These are phyloP conservation scores for Arrhamphus sclerolepis DNA, from an alignment of 2,797 vertebrate species.

Conservation along the genomic window DNA sequence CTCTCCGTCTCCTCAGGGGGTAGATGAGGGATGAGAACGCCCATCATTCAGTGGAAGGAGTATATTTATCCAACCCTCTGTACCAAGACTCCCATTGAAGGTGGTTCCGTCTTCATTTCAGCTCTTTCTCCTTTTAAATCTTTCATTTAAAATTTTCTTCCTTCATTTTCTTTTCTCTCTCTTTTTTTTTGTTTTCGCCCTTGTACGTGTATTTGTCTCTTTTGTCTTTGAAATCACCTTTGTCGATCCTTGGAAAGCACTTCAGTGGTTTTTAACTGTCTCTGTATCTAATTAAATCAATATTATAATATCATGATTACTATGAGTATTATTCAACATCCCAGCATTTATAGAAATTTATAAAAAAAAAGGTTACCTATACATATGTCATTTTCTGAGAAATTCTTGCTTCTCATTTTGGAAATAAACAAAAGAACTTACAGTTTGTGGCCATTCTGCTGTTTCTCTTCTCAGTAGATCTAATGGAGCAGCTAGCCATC, in stretches of 20 bases:
- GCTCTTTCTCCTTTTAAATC: conserved; percentile 45
- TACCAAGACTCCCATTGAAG: conserved; percentile 42
- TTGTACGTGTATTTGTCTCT: background rate
- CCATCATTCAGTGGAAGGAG: conserved; percentile 64
- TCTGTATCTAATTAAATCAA: too few species aligned
- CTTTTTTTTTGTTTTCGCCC: background rate
- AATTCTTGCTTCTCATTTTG: background rate
- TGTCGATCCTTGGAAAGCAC: background rate
- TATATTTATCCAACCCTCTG: conserved; percentile 68
- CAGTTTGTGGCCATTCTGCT: too few species aligned
- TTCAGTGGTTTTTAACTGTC: too few species aligned
- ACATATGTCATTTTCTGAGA: too few species aligned
- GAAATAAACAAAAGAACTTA: too few species aligned
- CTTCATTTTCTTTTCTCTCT: background rate
- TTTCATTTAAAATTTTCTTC: conserved; percentile 42
- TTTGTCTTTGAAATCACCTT: conserved; percentile 1
- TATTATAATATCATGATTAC: too few species aligned
- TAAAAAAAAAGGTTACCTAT: too few species aligned
- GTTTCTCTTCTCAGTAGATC: too few species aligned
- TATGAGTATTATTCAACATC: background rate
- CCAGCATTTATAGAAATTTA: too few species aligned
- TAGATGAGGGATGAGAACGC: conserved; percentile 62
- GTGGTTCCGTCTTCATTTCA: conserved; percentile 23
- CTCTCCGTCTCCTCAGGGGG: conserved; percentile 49
- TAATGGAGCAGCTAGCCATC: too few species aligned